phyloP scores from a whole-genome alignment of 30 jellyfish, hydroid and myxozoan species.

The Cassiopea xamachana region DNA sequence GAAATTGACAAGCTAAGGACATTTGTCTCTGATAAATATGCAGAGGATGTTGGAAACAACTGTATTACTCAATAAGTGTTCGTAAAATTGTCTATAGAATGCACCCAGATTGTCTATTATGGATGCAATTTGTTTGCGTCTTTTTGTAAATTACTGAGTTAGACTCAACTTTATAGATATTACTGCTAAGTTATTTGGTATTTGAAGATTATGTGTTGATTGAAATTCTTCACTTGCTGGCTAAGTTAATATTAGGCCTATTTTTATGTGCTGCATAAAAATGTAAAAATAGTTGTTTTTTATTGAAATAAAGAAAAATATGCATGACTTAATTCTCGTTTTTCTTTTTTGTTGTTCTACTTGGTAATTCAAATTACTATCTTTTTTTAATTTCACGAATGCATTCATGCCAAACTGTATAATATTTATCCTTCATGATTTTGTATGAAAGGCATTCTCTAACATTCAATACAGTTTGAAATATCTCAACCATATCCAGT shows the following conservation, averaged over 20 bases:
- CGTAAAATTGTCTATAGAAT: neutral
- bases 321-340: too few relatives aligned
- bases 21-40: conserved; percentile 89
- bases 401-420: too few relatives aligned
- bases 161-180: neutral
- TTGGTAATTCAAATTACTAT: too few relatives aligned
- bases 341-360: too few relatives aligned
- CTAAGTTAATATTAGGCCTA: neutral
- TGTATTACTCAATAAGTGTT: conserved; percentile 82
- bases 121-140: neutral
- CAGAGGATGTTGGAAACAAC: conserved; percentile 94
- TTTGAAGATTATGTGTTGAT: neutral
- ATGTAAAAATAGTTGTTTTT: neutral
- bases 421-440: too few relatives aligned
- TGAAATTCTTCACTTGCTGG: neutral
- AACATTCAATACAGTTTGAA: too few relatives aligned
- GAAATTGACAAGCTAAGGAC: conserved; percentile 80
- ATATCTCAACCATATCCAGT: too few relatives aligned
- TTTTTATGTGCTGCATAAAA: neutral
- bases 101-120: neutral
- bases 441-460: too few relatives aligned
- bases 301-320: too few relatives aligned
- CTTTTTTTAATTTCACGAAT: too few relatives aligned
- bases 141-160: neutral
- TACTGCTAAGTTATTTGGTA: neutral